phyloP scores from a whole-genome alignment of 1,140 invertebrate species.

The Heliconius melpomene region DNA sequence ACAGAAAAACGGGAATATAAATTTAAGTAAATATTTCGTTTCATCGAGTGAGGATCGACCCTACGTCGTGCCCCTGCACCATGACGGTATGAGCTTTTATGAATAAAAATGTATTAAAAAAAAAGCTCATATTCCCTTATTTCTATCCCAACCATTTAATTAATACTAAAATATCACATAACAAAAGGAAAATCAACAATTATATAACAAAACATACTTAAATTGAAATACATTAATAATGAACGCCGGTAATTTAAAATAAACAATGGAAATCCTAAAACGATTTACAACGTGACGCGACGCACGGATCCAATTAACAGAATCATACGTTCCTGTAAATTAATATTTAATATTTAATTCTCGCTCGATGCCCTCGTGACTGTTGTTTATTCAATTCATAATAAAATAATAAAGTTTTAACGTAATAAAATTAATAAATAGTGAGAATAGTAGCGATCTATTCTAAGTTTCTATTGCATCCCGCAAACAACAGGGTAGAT shows the following conservation, averaged over 20 bases:
- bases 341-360: conserved; percentile 2
- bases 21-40: too few relatives aligned
- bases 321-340: neutral
- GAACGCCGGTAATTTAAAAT: neutral
- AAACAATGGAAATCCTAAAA: conserved; percentile 3
- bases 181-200: neutral
- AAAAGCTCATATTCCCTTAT: too few relatives aligned
- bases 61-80: too few relatives aligned
- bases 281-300: neutral
- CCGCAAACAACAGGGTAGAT: too few relatives aligned
- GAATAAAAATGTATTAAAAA: too few relatives aligned
- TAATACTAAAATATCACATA: neutral
- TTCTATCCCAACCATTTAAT: neutral
- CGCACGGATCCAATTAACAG: neutral
- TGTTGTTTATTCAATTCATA: neutral
- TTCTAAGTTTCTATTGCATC: too few relatives aligned
- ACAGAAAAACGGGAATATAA: too few relatives aligned
- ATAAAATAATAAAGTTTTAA: too few relatives aligned
- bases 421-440: too few relatives aligned
- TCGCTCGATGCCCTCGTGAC: neutral
- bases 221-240: neutral
- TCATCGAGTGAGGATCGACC: too few relatives aligned
- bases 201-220: neutral
- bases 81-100: too few relatives aligned
- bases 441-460: too few relatives aligned